Base-by-base conservation (phyloP, 2,888 invertebrate genomes). In the Sphinx pinastri region DNA sequence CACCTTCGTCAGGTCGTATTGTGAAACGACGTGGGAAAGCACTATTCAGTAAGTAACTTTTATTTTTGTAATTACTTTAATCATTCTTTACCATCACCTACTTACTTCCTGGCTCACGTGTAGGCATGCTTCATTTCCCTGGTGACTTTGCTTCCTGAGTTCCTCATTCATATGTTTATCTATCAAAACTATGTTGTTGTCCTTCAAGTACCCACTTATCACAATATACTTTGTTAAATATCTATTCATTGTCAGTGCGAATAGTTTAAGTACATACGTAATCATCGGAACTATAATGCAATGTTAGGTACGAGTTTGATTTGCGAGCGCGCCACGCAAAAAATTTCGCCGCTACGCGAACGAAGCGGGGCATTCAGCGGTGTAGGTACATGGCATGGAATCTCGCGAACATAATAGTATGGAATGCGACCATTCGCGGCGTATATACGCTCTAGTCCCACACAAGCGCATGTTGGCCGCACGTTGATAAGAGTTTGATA, bases 291-390 rank as follows among this genome's bases (percentile, higher is more conserved):
- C 76, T 79, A 76, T 81, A 78, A 82, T 82, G 83, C 84, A 84
- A 84, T 85, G 81, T 63, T 63, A 83, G 81, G 80, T 81, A 83
- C 90, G 91, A 63, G 91, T 92, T 92, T 87, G 86, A 90, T 90
- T 90, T 89, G 87, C 83, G 88, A 88, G 81, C 86, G 83, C 81
- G 84, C 82, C 82, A 82, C 83, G 87, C 89, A 92, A 93, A 93
- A 93, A 93, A 92, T 83, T 88, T 91, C 88, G 91, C 91, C 89
- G 90, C 90, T 90, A 88, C 85, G 80, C 85, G 80, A 81, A 82
- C 81, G 81, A 80, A 78, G 78, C 76, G 81, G 76, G 76, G 79
- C 77, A 78, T 80, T 79, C 81, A 78, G 76, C 80, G 82, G 78
- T 52, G 71, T 69, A 83, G 79, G 81, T 81, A 83, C 86, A 83